Base-by-base conservation (phyloP, 2,888 invertebrate genomes). In the Agapostemon virescens region DNA sequence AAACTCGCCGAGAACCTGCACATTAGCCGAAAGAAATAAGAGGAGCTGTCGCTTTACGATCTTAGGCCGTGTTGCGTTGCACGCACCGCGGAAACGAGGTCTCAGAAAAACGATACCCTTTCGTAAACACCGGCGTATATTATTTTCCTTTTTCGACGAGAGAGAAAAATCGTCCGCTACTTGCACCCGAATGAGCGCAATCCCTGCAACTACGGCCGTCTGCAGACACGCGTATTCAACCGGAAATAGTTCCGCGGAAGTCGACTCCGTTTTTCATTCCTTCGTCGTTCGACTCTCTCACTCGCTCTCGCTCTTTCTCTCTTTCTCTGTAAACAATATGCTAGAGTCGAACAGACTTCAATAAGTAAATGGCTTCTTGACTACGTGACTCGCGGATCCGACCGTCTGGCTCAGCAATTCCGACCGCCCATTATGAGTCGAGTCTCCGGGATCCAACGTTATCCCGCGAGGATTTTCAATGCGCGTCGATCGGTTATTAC, bases 281-380 rank as follows among this genome's bases (percentile, higher is more conserved):
- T 17, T 40, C 20, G 7, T 26, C 13, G 23, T n/a, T n/a, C n/a
- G n/a, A n/a, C 33, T 33, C 33, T 33, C 33, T 33, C 33, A 4
- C 5, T 33, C 33, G 2, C 1, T 38, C 38, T 11, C 38, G 9
- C 11, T 38, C 9, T n/a, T n/a, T n/a, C 11, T 49, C n/a, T n/a
- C 49, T 49, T 11, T 49, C 49, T 75, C 69, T 69, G 77, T 75
- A 80, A 83, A 84, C 80, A 77, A 83, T 78, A 66, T 55, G 66
- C 45, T 61, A 80, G 84, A 75, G 81, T 84, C 73, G 84, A 71
- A 77, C 74, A 73, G 68, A 69, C 66, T 75, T 69, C 80, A 78
- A 84, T 84, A 81, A 77, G 84, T 77, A 83, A 78, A 84, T 84
- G 66, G 77, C 77, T 80, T 70, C 77, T 80, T 69, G 71, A 70